phyloP scores from a whole-genome alignment of 2,888 invertebrate genomes.

The Flexamia atlantica region DNA sequence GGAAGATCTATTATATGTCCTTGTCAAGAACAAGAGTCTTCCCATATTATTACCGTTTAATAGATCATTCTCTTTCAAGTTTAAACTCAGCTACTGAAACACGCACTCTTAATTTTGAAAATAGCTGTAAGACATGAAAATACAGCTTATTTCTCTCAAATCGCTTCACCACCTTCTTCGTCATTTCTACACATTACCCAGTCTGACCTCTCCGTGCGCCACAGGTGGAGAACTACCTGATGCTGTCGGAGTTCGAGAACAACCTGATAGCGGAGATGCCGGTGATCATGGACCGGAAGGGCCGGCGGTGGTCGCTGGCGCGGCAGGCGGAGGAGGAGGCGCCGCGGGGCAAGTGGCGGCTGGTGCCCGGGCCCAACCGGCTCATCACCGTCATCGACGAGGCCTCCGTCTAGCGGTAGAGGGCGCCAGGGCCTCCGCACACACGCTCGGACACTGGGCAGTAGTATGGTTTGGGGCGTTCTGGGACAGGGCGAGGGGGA shows the following conservation, averaged over 20 bases:
- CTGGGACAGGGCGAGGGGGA: constrained; percentile 74
- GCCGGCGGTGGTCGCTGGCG: constrained; percentile 85
- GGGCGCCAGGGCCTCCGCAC: neutral
- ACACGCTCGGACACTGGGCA: constrained; percentile 22
- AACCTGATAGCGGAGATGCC: constrained; percentile 89
- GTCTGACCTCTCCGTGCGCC: no score
- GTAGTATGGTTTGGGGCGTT: no score
- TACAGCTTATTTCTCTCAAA: no score
- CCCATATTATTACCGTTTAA: no score
- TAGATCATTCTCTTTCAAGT: no score
- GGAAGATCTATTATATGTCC: no score
- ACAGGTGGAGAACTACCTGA: constrained; percentile 89
- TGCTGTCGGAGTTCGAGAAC: constrained; percentile 92
- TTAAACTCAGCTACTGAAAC: no score
- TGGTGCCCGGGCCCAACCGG: constrained; percentile 77
- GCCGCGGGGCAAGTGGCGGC: constrained; percentile 74
- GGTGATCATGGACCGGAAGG: constrained; percentile 84
- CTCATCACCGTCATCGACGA: constrained; percentile 89
- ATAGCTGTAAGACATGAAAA: no score
- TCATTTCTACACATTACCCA: no score
- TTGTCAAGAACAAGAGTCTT: no score
- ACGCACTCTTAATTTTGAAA: no score
- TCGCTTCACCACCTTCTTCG: no score
- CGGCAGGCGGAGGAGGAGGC: constrained; percentile 73
- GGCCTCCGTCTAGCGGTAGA: constrained; percentile 76